Percentiles rank a stretch among this genome's conserved stretches.
Conservation (phyloP, 2,888 invertebrate species). For the Mellilla xanthometata region DNA sequence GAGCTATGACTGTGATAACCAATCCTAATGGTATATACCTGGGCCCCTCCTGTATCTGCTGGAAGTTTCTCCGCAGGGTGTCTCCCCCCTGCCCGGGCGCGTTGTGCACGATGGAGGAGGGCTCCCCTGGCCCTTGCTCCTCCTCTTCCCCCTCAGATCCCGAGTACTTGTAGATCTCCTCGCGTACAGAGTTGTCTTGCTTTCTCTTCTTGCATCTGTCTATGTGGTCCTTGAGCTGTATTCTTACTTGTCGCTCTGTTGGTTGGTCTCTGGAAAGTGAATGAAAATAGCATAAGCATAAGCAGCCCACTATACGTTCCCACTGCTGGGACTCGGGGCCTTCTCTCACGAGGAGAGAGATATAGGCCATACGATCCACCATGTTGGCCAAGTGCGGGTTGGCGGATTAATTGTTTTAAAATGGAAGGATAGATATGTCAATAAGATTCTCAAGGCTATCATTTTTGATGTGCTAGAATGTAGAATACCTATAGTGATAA, state of each 20-base stretch:
- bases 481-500: too few relatives aligned
- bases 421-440: too few relatives aligned
- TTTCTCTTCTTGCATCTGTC: constrained; percentile 97
- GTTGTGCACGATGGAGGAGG: constrained; percentile 95
- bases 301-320: too few relatives aligned
- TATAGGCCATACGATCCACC: too few relatives aligned
- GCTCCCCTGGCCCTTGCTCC: constrained; percentile 95
- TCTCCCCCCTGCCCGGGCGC: constrained; percentile 93
- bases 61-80: constrained; percentile 98
- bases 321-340: too few relatives aligned
- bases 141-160: constrained; percentile 99
- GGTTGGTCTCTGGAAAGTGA: constrained; percentile 91
- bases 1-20: too few relatives aligned
- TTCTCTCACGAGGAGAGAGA: too few relatives aligned
- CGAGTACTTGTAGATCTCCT: constrained; percentile 90
- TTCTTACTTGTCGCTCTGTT: constrained; percentile 98
- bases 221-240: constrained; percentile 99
- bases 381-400: too few relatives aligned
- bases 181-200: constrained; percentile 90
- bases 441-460: too few relatives aligned
- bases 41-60: constrained; percentile 94
- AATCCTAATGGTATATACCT: constrained; percentile 59
- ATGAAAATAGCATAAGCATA: too few relatives aligned
- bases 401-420: too few relatives aligned
- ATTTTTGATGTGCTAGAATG: too few relatives aligned